Conservation (phyloP, 2,797 vertebrate species). For the Percopsis omiscomaycus region DNA sequence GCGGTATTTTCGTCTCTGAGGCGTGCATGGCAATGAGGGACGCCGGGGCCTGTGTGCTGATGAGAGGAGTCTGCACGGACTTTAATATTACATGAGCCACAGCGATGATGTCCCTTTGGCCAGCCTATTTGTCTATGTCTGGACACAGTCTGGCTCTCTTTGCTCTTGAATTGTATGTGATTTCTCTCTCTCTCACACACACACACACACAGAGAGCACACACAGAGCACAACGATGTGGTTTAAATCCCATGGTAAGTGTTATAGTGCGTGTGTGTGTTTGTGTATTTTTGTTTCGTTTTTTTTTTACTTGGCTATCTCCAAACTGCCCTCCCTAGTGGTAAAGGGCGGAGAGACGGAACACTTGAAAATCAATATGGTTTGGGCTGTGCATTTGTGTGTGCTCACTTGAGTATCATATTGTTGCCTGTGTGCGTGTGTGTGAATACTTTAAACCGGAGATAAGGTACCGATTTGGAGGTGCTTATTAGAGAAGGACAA, state of each 20-base stretch:
- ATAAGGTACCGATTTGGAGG: conserved; percentile 45
- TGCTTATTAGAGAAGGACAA: conserved; percentile 43
- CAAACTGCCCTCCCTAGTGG: conserved; percentile 10
- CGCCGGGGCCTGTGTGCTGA: background rate
- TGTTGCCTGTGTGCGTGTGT: conserved; percentile 28
- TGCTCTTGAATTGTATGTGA: background rate
- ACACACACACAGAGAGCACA: background rate
- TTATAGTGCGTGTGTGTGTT: conserved; percentile 13
- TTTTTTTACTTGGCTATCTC: conserved; percentile 12
- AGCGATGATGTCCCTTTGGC: background rate
- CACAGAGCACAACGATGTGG: background rate
- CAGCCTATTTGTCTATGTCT: conserved; percentile 2
- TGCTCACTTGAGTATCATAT: conserved; percentile 7
- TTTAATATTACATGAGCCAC: conserved; percentile 8
- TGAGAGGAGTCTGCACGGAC: conserved; percentile 15
- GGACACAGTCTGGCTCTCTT: background rate
- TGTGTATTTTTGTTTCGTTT: background rate
- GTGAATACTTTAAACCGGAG: conserved; percentile 30
- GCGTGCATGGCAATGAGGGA: conserved; percentile 11
- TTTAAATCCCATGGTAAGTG: conserved; percentile 16
- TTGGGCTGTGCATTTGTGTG: conserved; percentile 17
- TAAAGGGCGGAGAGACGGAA: conserved; percentile 9
- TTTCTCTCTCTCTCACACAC: background rate
- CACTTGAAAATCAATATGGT: conserved; percentile 1
- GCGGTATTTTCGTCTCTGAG: background rate